Evolutionary conservation across 1,140 invertebrate species (phyloP), one percentile per base, ranked within the genome.

Genomic region (Elymnias hypermnestra): DNA sequence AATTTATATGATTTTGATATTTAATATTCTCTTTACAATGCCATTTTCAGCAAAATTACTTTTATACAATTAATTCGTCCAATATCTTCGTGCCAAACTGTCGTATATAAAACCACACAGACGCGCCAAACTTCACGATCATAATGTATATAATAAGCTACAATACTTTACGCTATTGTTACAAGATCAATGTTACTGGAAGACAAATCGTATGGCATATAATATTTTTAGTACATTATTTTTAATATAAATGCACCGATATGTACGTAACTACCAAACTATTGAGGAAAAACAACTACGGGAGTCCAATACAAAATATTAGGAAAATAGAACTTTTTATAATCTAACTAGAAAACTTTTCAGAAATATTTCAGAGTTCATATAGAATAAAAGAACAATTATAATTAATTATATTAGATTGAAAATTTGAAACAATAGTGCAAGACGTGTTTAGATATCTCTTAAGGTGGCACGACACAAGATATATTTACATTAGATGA

Each of bases 181-280:
- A 73, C 77, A 82, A 78, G 74, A 82, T 79, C 76, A 81, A 82
- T 78, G 61, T 82, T 83, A 79, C 62, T 84, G 81, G 81, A 84
- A 84, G 81, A 84, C 77, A 82, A 84, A 81, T 84, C 68, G 76
- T 84, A 84, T 82, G 81, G 81, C 77, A 74, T 82, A 82, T 63
- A 78, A 82, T 83, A 82, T 79, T 72, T 47, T 78, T 83, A 77
- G 67, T 77, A 77, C 63, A 72, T 75, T 66, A 61, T 65, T 67
- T 74, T 76, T 63, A 74, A 72, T 78, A 78, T 60, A 73, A 74
- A 81, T 70, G 69, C 75, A 82, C 75, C 77, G 67, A 79, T 67
- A 71, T 64, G 53, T 69, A 70, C 62, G 63, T 74, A 61, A 63
- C 74, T 81, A 81, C 50, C 35, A 68, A 77, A 75, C 66, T 77